Evolutionary conservation across 2,888 invertebrate species (phyloP).

Genomic region (Tetrapedia diversipes): DNA sequence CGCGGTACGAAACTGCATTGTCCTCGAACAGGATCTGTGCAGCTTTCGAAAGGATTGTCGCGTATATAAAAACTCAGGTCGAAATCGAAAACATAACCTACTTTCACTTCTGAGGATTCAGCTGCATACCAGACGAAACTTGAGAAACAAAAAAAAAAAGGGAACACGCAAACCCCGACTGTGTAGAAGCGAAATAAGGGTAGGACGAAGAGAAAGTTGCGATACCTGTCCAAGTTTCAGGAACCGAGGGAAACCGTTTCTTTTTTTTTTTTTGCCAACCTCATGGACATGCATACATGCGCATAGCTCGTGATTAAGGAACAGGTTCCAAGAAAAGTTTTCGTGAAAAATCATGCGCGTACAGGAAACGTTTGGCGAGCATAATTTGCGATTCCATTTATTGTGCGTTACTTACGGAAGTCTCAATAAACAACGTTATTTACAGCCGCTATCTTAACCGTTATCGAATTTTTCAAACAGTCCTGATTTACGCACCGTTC

Average conservation of each 20-base stretch:
- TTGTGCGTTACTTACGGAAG: neutral
- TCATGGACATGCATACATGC: too few relatives aligned
- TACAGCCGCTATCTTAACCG: neutral
- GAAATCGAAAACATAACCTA: conserved; percentile 69
- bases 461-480: neutral
- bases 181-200: conserved; percentile 30
- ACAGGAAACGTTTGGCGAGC: neutral
- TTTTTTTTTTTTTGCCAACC: too few relatives aligned
- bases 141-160: conserved; percentile 37
- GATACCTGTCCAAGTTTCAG: conserved; percentile 11
- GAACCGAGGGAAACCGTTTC: neutral
- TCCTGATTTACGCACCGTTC: neutral
- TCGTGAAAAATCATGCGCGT: neutral
- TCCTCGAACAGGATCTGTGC: conserved; percentile 11
- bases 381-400: conserved; percentile 20
- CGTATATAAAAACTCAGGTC: conserved; percentile 62
- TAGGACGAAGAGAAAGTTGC: conserved; percentile 59
- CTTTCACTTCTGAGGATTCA: conserved; percentile 69
- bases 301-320: conserved; percentile 10
- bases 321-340: conserved; percentile 25
- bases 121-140: conserved; percentile 19
- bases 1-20: conserved; percentile 15
- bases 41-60: conserved; percentile 40
- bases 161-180: conserved; percentile 34
- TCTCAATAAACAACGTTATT: neutral